Percentiles rank a stretch among this genome's conserved stretches.
Conservation (phyloP, 2,113 vertebrate species). For the Gymnarchus niloticus region DNA sequence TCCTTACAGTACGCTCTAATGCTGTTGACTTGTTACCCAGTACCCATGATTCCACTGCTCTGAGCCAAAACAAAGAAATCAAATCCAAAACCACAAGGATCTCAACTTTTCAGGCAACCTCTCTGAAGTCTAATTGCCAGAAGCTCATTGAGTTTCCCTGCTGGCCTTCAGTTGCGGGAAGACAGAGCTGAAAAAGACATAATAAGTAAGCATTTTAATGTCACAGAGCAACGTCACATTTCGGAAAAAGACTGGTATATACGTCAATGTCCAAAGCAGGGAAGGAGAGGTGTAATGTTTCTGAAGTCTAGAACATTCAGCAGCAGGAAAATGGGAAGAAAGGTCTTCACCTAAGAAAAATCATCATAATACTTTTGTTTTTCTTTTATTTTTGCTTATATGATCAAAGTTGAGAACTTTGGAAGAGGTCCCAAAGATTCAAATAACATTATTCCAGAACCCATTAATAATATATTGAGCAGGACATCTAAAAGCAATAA, state of each 20-base stretch:
- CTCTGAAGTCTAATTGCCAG: conserved; percentile 4
- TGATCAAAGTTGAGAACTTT: background rate
- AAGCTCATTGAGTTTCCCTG: background rate
- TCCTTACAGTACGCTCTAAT: background rate
- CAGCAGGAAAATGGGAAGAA: too few relatives aligned
- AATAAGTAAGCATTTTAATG: background rate
- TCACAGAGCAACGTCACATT: background rate
- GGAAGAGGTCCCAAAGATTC: background rate
- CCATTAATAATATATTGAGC: background rate
- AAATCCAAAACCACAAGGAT: background rate
- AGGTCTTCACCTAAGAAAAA: background rate
- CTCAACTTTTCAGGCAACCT: background rate
- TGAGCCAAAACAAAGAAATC: background rate
- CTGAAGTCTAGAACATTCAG: too few relatives aligned
- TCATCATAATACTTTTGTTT: background rate
- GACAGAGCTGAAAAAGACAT: background rate
- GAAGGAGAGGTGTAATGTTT: background rate
- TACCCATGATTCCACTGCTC: background rate
- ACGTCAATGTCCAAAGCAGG: background rate
- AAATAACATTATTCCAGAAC: background rate
- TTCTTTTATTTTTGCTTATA: background rate
- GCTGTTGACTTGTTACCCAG: background rate
- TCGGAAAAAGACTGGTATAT: background rate
- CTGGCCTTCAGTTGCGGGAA: background rate
- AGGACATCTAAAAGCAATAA: background rate